phyloP scores from a whole-genome alignment of 2,113 vertebrate species.

The Gobius niger region DNA sequence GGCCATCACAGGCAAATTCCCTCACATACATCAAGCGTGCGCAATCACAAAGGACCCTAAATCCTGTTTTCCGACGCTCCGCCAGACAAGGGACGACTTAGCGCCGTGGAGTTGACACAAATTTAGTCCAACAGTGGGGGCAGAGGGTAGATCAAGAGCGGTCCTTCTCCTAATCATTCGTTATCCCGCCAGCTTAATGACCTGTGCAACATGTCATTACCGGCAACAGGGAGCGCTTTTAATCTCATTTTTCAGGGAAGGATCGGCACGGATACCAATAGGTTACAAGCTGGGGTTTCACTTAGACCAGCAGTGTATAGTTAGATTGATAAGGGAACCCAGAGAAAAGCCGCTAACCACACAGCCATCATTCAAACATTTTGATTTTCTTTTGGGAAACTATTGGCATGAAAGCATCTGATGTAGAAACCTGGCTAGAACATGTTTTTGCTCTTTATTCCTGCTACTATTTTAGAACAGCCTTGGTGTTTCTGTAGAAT shows the following conservation, averaged over 20 bases:
- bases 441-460: too few relatives aligned
- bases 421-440: too few relatives aligned
- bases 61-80: conserved; percentile 64
- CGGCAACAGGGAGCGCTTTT: conserved; percentile 13
- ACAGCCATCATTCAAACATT: too few relatives aligned
- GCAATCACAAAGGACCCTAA: conserved; percentile 62
- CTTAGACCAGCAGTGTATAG: too few relatives aligned
- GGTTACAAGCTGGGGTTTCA: not conserved
- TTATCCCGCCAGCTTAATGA: conserved; percentile 58
- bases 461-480: too few relatives aligned
- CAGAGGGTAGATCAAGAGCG: conserved; percentile 48
- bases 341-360: too few relatives aligned
- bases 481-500: too few relatives aligned
- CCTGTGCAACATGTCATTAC: conserved; percentile 63
- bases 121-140: conserved; percentile 53
- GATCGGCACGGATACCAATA: not conserved
- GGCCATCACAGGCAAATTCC: conserved; percentile 60
- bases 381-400: too few relatives aligned
- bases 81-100: conserved; percentile 57
- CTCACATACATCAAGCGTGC: conserved; percentile 62
- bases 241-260: conserved; percentile 39
- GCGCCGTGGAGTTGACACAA: conserved; percentile 53
- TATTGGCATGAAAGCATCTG: too few relatives aligned
- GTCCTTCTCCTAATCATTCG: conserved; percentile 43
- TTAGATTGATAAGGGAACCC: too few relatives aligned